These are phyloP conservation scores for Carcina quercana DNA, from an alignment of 2,888 invertebrate genomes.

Conservation along the genomic window DNA sequence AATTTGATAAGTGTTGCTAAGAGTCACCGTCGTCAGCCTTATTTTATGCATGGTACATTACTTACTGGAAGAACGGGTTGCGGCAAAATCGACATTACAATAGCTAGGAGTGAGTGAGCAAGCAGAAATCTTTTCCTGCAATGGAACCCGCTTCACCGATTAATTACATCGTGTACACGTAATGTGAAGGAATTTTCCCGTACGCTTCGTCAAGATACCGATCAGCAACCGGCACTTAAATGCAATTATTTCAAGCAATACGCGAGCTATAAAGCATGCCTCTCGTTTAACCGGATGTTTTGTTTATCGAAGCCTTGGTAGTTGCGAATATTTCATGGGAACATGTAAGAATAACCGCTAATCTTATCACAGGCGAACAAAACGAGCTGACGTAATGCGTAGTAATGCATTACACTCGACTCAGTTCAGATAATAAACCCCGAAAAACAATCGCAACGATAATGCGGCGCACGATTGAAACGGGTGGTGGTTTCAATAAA, in stretches of 20 bases:
- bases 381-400: constrained; percentile 23
- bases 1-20: constrained; percentile 35
- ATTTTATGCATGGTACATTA: constrained; percentile 39
- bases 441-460: constrained; percentile 3
- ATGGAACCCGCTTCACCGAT: constrained; percentile 13
- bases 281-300: constrained; percentile 13
- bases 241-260: constrained; percentile 9
- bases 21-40: constrained; percentile 19
- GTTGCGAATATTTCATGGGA: constrained; percentile 16
- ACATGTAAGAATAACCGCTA: constrained; percentile 20
- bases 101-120: constrained; percentile 18
- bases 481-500: constrained; percentile 33
- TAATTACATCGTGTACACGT: constrained; percentile 10
- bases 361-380: constrained; percentile 24
- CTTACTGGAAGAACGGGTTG: constrained; percentile 31
- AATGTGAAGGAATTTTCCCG: constrained; percentile 12
- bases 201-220: constrained; percentile 6
- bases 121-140: constrained; percentile 30
- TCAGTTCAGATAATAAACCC: constrained; percentile 2
- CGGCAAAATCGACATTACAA: constrained; percentile 20
- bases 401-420: constrained; percentile 6
- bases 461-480: constrained; percentile 17
- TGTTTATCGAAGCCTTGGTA: constrained; percentile 18
- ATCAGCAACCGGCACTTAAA: constrained; percentile 8
- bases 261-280: constrained; percentile 8